A percentile compares a stretch with the other conserved stretches of the same genome.
phyloP scores from a whole-genome alignment of 2,797 vertebrate species.

The Chanos chanos region DNA sequence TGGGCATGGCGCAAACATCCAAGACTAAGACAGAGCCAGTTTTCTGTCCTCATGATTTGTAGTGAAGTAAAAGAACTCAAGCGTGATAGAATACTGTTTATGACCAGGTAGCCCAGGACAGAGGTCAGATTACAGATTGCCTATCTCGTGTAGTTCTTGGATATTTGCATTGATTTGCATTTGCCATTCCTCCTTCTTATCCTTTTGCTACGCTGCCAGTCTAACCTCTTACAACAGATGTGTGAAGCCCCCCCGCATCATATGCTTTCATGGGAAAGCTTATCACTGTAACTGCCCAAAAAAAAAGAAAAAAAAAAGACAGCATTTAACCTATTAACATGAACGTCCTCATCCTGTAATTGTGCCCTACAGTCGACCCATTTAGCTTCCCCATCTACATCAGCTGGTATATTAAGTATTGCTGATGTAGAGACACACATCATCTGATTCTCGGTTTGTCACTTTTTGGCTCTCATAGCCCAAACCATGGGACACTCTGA shows the following conservation, averaged over 20 bases:
- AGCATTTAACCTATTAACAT: background rate
- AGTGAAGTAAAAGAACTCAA: too few relatives aligned
- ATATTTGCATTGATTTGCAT: conserved; percentile 39
- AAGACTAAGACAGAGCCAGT: conserved; percentile 22
- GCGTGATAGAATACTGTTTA: too few relatives aligned
- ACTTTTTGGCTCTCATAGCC: background rate
- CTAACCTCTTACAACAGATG: too few relatives aligned
- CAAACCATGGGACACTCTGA: background rate
- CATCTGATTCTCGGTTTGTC: background rate
- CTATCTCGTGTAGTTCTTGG: conserved; percentile 21
- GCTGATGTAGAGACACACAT: conserved; percentile 27
- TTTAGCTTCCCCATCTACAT: conserved; percentile 10
- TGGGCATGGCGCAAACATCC: conserved; percentile 35
- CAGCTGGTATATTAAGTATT: background rate
- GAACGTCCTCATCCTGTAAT: background rate
- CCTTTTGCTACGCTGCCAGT: too few relatives aligned
- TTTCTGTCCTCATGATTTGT: too few relatives aligned
- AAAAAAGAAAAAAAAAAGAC: background rate
- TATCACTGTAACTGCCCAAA: background rate
- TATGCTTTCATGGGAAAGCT: too few relatives aligned
- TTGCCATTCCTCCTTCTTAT: background rate
- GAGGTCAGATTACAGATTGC: background rate
- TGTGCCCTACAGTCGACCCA: too few relatives aligned
- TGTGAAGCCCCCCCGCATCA: too few relatives aligned
- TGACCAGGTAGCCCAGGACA: too few relatives aligned